Base-by-base conservation (phyloP, 2,113 vertebrate species). In the Stigmatopora argus region DNA sequence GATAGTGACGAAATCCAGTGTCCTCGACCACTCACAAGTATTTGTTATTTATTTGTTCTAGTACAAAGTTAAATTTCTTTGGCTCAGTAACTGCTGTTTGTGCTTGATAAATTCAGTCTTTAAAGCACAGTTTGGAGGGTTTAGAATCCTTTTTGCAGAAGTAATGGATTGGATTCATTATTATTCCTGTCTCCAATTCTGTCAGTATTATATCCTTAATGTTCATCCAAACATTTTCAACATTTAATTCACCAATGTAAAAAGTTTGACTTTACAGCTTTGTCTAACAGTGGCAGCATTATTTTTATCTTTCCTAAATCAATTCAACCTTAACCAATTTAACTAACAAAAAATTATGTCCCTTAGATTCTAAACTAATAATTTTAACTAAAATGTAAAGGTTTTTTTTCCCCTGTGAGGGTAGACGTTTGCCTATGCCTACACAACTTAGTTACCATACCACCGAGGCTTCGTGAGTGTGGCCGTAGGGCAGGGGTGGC, bases 281-380 rank as follows among this genome's bases (percentile, higher is more conserved):
- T 62, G 58, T 73, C 75, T 67, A 23, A 78, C 71, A 71, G 77
- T 72, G 70, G 75, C 68, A 71, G 51, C 59, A 46, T 7, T 63
- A 61, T 70, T 51, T 23, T 72, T 78, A 73, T 70, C 72, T 70
- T 67, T 15, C 55, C 72, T 49, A 19, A 79, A 70, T 35, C 18
- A 38, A 52, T 58, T n/a, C 34, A 17, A 45, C 44, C 49, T 7
- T 85, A 80, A 81, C 69, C 60, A 19, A 0, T 67, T 73, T 85
- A 78, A 83, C 83, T 18, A 34, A 35, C 59, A 56, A 14, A 4
- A 18, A 53, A 67, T 65, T 83, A 70, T 66, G 74, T 65, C 72
- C 65, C 45, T 78, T 67, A 52, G 5, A 55, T 80, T 67, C 68
- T 61, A 63, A 68, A 85, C 82, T 82, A 83, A 86, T 79, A 1